These are phyloP conservation scores for Pollenia angustigena DNA, from an alignment of 2,888 invertebrate species.

Conservation along the genomic window DNA sequence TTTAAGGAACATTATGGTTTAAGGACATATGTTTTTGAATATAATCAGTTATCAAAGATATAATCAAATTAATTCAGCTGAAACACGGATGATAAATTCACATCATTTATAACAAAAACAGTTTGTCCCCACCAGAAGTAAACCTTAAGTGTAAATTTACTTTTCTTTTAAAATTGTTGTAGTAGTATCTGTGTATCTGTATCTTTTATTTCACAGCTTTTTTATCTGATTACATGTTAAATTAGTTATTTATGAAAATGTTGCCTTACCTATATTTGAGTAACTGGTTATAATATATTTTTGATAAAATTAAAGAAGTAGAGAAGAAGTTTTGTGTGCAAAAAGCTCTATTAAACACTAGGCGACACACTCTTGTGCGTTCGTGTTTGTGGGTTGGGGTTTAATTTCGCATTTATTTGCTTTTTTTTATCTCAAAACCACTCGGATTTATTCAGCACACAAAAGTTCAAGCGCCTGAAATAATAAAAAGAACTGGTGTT, in stretches of 20 bases:
- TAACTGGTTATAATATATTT: constrained; percentile 61
- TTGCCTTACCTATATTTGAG: constrained; percentile 83
- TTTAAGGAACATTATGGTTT: neutral
- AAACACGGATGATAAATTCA: constrained; percentile 85
- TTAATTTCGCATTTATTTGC: constrained; percentile 49
- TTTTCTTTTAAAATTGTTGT: neutral
- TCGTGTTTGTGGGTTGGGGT: constrained; percentile 42
- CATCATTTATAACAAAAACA: constrained; percentile 80
- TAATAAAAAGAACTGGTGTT: constrained; percentile 95
- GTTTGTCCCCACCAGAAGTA: constrained; percentile 69
- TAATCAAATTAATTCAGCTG: constrained; percentile 85
- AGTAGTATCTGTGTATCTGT: constrained; percentile 78
- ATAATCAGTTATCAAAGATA: constrained; percentile 83
- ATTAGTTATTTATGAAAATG: constrained; percentile 74
- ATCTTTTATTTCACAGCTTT: constrained; percentile 76
- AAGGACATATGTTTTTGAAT: constrained; percentile 74
- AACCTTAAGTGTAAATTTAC: neutral
- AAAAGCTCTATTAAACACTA: constrained; percentile 60
- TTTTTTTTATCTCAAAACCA: constrained; percentile 67
- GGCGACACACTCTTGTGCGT: constrained; percentile 63
- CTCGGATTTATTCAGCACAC: constrained; percentile 72
- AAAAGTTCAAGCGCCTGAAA: constrained; percentile 88
- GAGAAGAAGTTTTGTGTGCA: constrained; percentile 65
- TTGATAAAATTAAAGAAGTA: constrained; percentile 64
- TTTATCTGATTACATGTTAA: constrained; percentile 74